Conservation (phyloP, 2,113 vertebrate species). For the Anolis carolinensis region DNA sequence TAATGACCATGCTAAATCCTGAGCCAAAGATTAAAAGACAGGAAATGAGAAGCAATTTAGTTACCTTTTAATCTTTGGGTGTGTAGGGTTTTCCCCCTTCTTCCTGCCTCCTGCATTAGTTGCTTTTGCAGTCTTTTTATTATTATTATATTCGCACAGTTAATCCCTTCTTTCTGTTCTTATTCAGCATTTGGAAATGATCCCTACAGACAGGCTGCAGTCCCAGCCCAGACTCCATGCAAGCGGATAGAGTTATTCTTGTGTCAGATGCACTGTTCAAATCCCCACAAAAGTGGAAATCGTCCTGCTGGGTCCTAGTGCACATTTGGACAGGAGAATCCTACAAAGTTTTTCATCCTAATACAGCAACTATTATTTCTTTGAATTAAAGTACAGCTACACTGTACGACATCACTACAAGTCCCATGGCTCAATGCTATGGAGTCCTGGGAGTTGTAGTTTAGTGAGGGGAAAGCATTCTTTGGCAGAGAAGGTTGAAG, state of each 20-base stretch:
- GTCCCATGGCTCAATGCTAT: no score
- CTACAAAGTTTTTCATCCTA: not conserved
- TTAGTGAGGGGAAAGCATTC: no score
- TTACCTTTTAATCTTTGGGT: conserved; percentile 77
- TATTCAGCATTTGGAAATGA: conserved; percentile 59
- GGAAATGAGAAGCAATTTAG: conserved; percentile 62
- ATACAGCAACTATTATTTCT: not conserved
- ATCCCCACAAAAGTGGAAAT: conserved; percentile 59
- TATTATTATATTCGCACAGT: conserved; percentile 67
- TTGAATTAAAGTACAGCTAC: no score
- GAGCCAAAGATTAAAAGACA: conserved; percentile 54
- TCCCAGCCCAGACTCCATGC: conserved; percentile 73
- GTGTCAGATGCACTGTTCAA: conserved; percentile 71
- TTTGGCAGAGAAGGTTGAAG: no score
- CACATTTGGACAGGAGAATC: conserved; percentile 23
- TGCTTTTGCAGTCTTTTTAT: conserved; percentile 27
- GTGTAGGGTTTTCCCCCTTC: conserved; percentile 33
- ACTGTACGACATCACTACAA: no score
- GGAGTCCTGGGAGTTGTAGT: no score
- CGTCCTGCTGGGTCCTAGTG: conserved; percentile 79
- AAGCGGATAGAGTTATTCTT: conserved; percentile 66
- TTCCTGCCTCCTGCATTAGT: conserved; percentile 67
- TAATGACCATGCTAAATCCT: conserved; percentile 60
- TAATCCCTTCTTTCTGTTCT: conserved; percentile 68
- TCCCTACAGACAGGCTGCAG: conserved; percentile 68